Base-by-base conservation (phyloP, 2,113 vertebrate species). In the Corythaixoides concolor region DNA sequence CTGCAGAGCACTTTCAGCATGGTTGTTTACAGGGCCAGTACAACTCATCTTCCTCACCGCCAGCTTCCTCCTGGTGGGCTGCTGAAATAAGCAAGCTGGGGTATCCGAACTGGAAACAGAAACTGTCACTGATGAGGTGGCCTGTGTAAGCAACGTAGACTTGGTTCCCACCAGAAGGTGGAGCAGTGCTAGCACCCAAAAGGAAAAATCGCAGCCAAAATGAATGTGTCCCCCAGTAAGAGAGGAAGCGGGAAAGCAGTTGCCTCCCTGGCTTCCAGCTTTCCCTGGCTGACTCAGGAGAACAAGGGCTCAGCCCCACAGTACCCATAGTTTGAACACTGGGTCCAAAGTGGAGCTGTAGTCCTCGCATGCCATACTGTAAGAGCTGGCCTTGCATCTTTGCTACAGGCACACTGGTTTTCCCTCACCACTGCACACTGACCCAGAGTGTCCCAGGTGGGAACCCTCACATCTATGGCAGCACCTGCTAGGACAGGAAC, bases 351-450 rank as follows among this genome's bases (percentile, higher is more conserved):
- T 0, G 2, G 28, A 70, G 7, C 19, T 62, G 55, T 30, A 32
- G 19, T 35, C 13, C 4, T 45, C 27, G 72, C 11, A 5, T 1
- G 0, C 8, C 0, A 0, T 43, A 19, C 26, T 35, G 2, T 33
- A 16, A n/a, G 30, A n/a, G 1, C 39, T 50, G 14, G 18, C 6
- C 55, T 62, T 7, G 2, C 21, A 6, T 17, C 9, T 53, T 60
- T 23, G 35, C n/a, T 39, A 16, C 8, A 11, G 14, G 64, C 58
- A 27, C 0, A 0, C 30, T 2, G 1, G 6, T 30, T 92, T 66
- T 76, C 15, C 24, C 9, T 76, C 6, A 2, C 11, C 15, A 19
- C 15, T 73, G 5, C 2, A 7, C 0, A 1, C n/a, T 18, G 8
- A 12, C 21, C 7, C 19, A 20, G 37, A 52, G 12, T 28, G 81